These are phyloP conservation scores for Amblyteles armatorius DNA, from an alignment of 2,888 invertebrate genomes.

Conservation along the genomic window DNA sequence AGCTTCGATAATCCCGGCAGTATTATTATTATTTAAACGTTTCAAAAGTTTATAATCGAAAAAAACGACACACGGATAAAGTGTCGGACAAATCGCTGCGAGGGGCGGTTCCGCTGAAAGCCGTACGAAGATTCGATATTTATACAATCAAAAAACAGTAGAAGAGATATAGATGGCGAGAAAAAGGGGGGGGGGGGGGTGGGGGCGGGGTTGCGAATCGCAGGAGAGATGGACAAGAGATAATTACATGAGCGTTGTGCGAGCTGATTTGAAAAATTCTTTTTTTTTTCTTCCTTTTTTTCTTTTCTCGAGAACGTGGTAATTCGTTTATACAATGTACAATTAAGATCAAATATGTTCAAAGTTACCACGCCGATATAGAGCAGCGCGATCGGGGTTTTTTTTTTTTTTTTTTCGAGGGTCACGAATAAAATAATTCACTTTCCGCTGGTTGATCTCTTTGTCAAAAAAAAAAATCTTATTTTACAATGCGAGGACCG, in stretches of 20 bases:
- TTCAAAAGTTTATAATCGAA: constrained; percentile 16
- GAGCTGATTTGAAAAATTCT: constrained; percentile 63
- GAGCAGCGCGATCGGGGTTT: constrained; percentile 18
- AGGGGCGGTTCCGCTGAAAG: constrained; percentile 56
- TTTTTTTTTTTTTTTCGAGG: constrained; percentile 48
- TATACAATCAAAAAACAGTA: constrained; percentile 53
- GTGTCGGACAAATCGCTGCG: constrained; percentile 63
- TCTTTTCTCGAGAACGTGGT: constrained; percentile 72
- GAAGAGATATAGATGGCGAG: constrained; percentile 28
- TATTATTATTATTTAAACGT: constrained; percentile 32
- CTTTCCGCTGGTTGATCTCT: constrained; percentile 72
- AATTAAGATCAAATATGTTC: constrained; percentile 81
- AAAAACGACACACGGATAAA: constrained; percentile 23
- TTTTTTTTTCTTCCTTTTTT: neutral
- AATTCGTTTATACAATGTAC: constrained; percentile 83
- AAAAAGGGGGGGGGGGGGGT: constrained; percentile 20
- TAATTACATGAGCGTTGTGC: constrained; percentile 66
- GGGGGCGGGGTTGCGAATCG: constrained; percentile 15
- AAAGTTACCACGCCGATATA: constrained; percentile 76
- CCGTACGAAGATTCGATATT: constrained; percentile 55
- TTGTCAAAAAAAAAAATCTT: constrained; percentile 74
- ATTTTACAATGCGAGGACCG: constrained; percentile 74
- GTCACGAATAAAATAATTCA: constrained; percentile 67
- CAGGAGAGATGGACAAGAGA: constrained; percentile 40
- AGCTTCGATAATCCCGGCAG: constrained; percentile 34